These are phyloP conservation scores for Ciconia nigra DNA, from an alignment of 2,797 vertebrate species.

Conservation along the genomic window DNA sequence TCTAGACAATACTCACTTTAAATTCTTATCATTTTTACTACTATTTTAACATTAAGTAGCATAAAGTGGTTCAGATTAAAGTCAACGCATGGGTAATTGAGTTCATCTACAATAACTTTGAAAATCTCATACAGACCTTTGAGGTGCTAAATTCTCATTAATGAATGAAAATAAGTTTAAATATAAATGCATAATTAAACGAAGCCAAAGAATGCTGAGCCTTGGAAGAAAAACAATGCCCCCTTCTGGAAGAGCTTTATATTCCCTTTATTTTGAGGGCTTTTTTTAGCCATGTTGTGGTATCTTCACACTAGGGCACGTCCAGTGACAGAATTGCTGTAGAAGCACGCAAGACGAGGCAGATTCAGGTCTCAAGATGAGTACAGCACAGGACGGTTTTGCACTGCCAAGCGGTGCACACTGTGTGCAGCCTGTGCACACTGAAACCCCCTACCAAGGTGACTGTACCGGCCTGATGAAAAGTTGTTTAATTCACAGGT, in stretches of 20 bases:
- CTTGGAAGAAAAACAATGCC: constrained; percentile 25
- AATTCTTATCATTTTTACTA: not conserved
- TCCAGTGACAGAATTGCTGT: not conserved
- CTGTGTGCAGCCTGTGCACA: not conserved
- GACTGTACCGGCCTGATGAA: not conserved
- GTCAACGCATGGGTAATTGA: not conserved
- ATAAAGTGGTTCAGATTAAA: constrained; percentile 31
- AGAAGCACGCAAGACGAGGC: not conserved
- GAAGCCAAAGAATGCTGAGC: not conserved
- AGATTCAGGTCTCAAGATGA: not conserved
- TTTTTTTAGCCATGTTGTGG: not conserved
- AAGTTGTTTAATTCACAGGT: not conserved
- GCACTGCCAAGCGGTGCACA: rapidly evolving
- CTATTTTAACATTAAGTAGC: not conserved
- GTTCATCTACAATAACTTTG: not conserved
- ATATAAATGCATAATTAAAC: not conserved
- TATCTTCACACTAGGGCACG: not conserved
- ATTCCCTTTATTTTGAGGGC: not conserved
- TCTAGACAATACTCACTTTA: not conserved
- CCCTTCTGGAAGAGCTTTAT: not conserved
- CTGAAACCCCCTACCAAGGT: not conserved
- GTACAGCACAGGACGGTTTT: not conserved
- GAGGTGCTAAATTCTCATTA: constrained; percentile 7
- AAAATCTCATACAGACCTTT: not conserved
- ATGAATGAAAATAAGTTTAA: constrained; percentile 1